A percentile compares a stretch with the other conserved stretches of the same genome.
phyloP scores from a whole-genome alignment of 2,888 invertebrate genomes.

The Drosophila subquinaria region DNA sequence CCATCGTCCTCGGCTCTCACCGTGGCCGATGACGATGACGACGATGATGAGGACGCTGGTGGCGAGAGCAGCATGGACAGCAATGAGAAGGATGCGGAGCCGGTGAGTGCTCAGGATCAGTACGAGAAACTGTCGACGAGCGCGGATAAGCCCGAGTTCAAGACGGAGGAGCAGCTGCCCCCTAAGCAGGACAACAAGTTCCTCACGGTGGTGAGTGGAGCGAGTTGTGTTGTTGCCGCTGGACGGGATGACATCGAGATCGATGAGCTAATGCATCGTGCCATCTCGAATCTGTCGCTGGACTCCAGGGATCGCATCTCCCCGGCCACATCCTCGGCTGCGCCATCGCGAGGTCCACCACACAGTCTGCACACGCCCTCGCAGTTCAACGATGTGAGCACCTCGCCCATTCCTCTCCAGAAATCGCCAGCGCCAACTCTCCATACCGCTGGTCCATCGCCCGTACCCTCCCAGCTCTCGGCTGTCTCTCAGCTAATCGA shows the following conservation, averaged over 20 bases:
- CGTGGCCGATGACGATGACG: conserved; percentile 83
- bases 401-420: conserved; percentile 85
- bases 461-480: conserved; percentile 85
- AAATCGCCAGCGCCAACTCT: conserved; percentile 77
- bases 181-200: conserved; percentile 79
- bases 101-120: conserved; percentile 69
- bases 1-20: conserved; percentile 82
- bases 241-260: conserved; percentile 85
- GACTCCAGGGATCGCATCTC: conserved; percentile 85
- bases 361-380: conserved; percentile 70
- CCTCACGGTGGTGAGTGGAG: conserved; percentile 67
- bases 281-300: conserved; percentile 85
- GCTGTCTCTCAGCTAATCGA: conserved; percentile 86
- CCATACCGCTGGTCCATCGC: conserved; percentile 77
- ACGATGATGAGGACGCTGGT: conserved; percentile 82
- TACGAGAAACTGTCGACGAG: conserved; percentile 79
- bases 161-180: conserved; percentile 50
- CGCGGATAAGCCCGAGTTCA: conserved; percentile 59
- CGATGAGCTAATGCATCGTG: conserved; percentile 85
- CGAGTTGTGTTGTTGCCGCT: conserved; percentile 47
- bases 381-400: conserved; percentile 85
- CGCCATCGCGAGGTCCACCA: conserved; percentile 49
- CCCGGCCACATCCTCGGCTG: conserved; percentile 76
- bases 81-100: conserved; percentile 79
- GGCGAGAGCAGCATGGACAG: conserved; percentile 83